Base-by-base conservation (phyloP, 2,797 vertebrate species). In the Sciurus carolinensis region DNA sequence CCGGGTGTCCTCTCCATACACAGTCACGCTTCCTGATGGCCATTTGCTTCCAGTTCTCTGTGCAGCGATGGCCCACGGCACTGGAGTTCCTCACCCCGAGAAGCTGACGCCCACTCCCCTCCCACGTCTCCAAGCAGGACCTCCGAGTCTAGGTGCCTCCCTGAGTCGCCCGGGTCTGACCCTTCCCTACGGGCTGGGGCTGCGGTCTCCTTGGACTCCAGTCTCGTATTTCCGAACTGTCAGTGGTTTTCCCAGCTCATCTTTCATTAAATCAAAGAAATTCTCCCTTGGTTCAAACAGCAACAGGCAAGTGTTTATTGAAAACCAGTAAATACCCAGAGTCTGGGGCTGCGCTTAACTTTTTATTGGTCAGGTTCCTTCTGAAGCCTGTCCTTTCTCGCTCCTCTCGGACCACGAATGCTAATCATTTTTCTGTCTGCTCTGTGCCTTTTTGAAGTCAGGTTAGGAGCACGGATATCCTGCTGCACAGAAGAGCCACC, bases 21-120 rank as follows among this genome's bases (percentile, higher is more conserved):
- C 82, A 77, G 20, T n/a, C 86, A 75, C 44, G 20, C 47, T 82
- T 64, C 12, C 76, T 67, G 69, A 42, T 84, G 36, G 52, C 87
- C 87, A 87, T 67, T 93, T 73, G 71, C 71, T 90, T 87, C 90
- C 76, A 64, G 10, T 77, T 93, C 52, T 7, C 54, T 18, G 10
- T 28, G 28, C 24, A 18, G 24, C 57, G 80, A 90, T 50, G 84
- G 71, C 87, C 83, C 83, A n/a, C 33, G 71, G 79, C 57, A 64
- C 82, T 66, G 39, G 64, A 76, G 82, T 82, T 90, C 87, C 72
- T 50, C 77, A 72, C 75, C 42, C 87, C 64, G 52, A 5, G 14
- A 17, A 54, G 52, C 5, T 54, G 14, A 5, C 14, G 52, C 15
- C 5, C 15, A 54, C 52, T 54, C 17, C 18, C 52, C 39, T 39